Evolutionary conservation across 2,113 vertebrate species (phyloP).

Genomic region (Larimichthys polyactis): DNA sequence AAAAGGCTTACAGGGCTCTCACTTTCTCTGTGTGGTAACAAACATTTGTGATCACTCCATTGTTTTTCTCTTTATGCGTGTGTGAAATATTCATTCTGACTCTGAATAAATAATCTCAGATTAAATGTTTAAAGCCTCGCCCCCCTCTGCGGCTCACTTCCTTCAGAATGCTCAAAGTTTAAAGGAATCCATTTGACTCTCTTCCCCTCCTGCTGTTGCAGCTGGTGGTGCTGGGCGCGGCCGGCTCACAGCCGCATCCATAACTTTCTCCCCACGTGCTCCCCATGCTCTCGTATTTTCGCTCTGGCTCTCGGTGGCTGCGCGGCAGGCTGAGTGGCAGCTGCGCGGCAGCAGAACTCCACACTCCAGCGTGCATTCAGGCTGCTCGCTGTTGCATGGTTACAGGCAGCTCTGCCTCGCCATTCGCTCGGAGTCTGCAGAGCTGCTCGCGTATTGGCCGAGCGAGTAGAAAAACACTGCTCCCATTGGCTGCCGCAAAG

Average conservation of each 20-base stretch:
- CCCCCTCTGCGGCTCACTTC: background rate
- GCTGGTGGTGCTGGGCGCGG: slow-evolving; percentile 68
- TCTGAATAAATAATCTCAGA: background rate
- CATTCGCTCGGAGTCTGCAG: slow-evolving; percentile 71
- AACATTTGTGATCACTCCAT: background rate
- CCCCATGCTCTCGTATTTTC: slow-evolving; percentile 74
- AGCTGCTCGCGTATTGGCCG: slow-evolving; percentile 67
- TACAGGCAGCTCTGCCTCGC: slow-evolving; percentile 75
- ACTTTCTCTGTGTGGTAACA: background rate
- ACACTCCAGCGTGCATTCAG: slow-evolving; percentile 52
- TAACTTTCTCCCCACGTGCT: slow-evolving; percentile 83
- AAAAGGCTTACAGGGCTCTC: background rate
- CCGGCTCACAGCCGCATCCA: slow-evolving; percentile 72
- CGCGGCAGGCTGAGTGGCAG: slow-evolving; percentile 50
- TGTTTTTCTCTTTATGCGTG: background rate
- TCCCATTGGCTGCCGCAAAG: slow-evolving; percentile 65
- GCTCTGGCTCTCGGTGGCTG: slow-evolving; percentile 54
- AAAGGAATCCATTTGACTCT: slow-evolving; percentile 29
- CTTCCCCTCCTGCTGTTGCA: slow-evolving; percentile 9
- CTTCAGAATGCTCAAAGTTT: background rate
- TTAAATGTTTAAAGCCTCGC: background rate
- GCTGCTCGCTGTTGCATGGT: slow-evolving; percentile 84
- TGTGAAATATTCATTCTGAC: background rate
- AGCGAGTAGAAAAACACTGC: slow-evolving; percentile 35
- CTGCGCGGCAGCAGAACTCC: slow-evolving; percentile 64